Percentiles rank a stretch among this genome's conserved stretches.
These are phyloP conservation scores for Ctenomys sociabilis DNA, from an alignment of 2,113 vertebrate genomes.

Conservation along the genomic window DNA sequence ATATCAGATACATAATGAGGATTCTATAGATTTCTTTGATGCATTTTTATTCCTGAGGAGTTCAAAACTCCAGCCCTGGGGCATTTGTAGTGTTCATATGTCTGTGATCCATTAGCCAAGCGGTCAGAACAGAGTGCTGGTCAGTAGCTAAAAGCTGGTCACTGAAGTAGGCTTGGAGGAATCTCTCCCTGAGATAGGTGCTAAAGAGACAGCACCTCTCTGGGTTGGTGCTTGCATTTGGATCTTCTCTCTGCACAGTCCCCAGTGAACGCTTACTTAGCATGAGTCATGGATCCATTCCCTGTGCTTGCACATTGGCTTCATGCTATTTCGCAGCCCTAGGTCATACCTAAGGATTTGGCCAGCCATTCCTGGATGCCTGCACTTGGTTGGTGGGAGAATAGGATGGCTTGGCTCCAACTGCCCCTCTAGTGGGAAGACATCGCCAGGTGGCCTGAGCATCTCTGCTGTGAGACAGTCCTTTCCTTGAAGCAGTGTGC, in stretches of 20 bases:
- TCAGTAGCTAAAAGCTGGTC: neutral
- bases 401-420: neutral
- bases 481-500: neutral
- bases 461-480: neutral
- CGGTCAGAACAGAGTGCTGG: neutral
- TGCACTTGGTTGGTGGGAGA: neutral
- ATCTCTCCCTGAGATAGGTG: neutral
- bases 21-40: neutral
- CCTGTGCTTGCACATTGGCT: neutral
- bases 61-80: neutral
- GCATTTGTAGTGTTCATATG: neutral
- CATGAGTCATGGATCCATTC: neutral
- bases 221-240: neutral
- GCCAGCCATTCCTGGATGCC: neutral
- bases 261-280: neutral
- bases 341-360: neutral
- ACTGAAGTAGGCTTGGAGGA: neutral
- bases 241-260: neutral
- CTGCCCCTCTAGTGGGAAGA: neutral
- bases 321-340: neutral
- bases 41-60: neutral
- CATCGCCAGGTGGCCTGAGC: neutral
- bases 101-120: neutral
- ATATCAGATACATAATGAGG: neutral
- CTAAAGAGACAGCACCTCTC: neutral